These are phyloP conservation scores for Pandemis corylana DNA, from an alignment of 2,888 invertebrate genomes.

Conservation along the genomic window DNA sequence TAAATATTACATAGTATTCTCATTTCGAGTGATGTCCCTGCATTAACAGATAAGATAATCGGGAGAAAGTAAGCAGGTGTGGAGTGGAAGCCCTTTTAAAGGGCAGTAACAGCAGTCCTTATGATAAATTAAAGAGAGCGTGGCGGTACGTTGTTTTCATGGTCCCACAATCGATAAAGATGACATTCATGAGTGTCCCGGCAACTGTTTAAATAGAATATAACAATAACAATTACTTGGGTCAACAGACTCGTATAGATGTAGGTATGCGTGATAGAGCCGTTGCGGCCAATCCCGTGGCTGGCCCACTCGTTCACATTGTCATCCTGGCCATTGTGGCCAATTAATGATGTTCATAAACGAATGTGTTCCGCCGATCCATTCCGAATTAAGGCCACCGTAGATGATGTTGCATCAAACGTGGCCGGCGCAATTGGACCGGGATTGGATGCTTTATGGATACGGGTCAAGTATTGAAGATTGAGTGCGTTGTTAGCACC, in stretches of 20 bases:
- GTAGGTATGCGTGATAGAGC: slow-evolving; percentile 23
- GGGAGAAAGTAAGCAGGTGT: not conserved
- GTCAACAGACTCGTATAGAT: slow-evolving; percentile 32
- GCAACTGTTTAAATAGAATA: slow-evolving; percentile 23
- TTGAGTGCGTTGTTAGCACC: slow-evolving; percentile 8
- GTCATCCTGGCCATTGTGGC: slow-evolving; percentile 38
- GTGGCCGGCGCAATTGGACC: slow-evolving; percentile 29
- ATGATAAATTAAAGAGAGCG: not conserved
- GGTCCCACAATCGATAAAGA: slow-evolving; percentile 2
- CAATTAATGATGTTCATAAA: slow-evolving; percentile 44
- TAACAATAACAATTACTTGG: slow-evolving; percentile 35
- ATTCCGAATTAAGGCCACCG: slow-evolving; percentile 43
- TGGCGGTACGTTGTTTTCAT: not conserved
- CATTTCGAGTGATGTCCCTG: not conserved
- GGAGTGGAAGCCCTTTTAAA: not conserved
- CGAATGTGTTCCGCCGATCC: slow-evolving; percentile 42
- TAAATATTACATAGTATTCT: slow-evolving; percentile 7
- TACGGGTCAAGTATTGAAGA: slow-evolving; percentile 22
- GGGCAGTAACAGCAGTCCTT: not conserved
- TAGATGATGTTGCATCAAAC: slow-evolving; percentile 37
- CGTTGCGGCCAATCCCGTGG: slow-evolving; percentile 13
- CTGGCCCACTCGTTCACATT: slow-evolving; percentile 35
- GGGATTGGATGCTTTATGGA: slow-evolving; percentile 37
- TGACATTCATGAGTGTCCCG: not conserved
- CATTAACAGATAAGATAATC: slow-evolving; percentile 6